Evolutionary conservation across 2,888 invertebrate species (phyloP).

Genomic region (Rotaria magnacalcarata): DNA sequence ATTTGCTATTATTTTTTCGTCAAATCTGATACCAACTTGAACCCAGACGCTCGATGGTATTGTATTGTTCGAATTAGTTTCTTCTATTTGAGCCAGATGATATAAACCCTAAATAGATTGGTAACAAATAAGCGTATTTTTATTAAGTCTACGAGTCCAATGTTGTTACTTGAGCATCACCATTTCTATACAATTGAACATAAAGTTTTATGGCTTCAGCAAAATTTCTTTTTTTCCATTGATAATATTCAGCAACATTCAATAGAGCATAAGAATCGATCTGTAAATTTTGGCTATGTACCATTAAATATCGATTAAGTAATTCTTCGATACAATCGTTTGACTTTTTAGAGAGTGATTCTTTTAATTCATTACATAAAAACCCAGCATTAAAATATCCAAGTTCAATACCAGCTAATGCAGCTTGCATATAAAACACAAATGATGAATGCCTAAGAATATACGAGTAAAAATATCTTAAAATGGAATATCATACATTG

Average conservation of each 20-base stretch:
- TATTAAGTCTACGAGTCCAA: background rate
- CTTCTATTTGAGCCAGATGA: slow-evolving; percentile 18
- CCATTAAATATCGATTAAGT: background rate
- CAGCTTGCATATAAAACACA: slow-evolving; percentile 54
- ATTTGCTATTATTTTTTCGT: background rate
- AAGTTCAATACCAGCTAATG: slow-evolving; percentile 55
- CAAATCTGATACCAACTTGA: background rate
- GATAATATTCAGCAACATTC: slow-evolving; percentile 1
- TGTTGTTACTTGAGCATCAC: background rate
- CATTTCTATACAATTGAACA: background rate
- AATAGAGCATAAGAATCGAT: background rate
- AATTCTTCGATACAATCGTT: background rate
- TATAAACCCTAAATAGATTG: background rate
- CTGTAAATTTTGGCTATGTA: background rate
- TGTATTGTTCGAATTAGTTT: background rate
- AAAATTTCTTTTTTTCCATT: background rate
- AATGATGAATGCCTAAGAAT: slow-evolving; percentile 51
- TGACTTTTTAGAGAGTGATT: background rate
- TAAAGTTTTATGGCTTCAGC: background rate
- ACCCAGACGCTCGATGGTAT: background rate
- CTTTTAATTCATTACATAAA: slow-evolving; percentile 53
- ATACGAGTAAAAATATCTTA: background rate
- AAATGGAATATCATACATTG: background rate
- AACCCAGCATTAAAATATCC: slow-evolving; percentile 56
- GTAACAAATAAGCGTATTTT: background rate